Evolutionary conservation across 2,888 invertebrate genomes (phyloP).

Genomic region (Drosophila pegasa): DNA sequence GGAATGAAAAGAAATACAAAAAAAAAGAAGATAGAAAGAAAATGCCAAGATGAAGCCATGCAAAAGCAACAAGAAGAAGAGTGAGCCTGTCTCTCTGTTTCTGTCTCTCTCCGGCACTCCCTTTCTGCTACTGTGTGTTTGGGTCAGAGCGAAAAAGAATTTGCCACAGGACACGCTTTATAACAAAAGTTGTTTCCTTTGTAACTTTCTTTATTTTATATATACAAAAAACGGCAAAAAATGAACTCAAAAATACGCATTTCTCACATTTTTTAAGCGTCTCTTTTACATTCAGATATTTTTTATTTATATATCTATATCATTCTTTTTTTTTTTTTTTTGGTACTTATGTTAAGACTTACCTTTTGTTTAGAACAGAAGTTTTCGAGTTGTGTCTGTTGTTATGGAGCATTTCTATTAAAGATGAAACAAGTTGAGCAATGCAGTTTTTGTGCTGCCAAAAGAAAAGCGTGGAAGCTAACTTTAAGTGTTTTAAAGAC

Average conservation of each 20-base stretch:
- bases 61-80: constrained; percentile 46
- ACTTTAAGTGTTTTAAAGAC: background rate
- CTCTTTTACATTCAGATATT: background rate
- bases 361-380: constrained; percentile 10
- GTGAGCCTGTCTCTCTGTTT: background rate
- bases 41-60: constrained; percentile 62
- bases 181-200: constrained; percentile 72
- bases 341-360: background rate
- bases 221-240: constrained; percentile 11
- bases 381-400: background rate
- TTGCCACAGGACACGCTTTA: constrained; percentile 78
- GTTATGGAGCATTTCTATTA: background rate
- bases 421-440: background rate
- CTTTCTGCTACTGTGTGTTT: constrained; percentile 26
- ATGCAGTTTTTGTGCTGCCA: background rate
- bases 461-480: background rate
- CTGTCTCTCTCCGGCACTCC: constrained; percentile 1
- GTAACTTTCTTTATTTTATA: constrained; percentile 50
- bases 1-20: constrained; percentile 41
- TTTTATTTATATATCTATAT: background rate
- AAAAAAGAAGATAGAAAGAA: constrained; percentile 35
- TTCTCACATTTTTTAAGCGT: constrained; percentile 6
- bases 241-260: constrained; percentile 19
- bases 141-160: constrained; percentile 45
- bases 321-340: background rate